Conservation (phyloP, 2,113 vertebrate species). For the Ascaphus truei region DNA sequence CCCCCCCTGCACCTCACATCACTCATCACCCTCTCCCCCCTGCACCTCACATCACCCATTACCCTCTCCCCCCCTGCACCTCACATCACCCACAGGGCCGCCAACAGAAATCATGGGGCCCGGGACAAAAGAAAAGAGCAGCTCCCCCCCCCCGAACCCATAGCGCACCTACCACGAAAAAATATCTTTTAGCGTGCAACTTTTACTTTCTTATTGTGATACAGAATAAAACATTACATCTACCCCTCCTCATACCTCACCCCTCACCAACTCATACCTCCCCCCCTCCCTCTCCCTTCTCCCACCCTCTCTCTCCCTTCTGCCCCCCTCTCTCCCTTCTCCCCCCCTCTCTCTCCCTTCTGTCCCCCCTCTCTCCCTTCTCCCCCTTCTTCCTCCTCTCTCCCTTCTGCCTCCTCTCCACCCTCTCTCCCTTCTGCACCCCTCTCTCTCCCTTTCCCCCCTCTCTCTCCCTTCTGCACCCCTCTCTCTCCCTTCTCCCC, state of each 20-base stretch:
- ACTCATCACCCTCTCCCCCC: too few relatives aligned
- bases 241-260: background rate
- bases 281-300: background rate
- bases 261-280: background rate
- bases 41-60: too few relatives aligned
- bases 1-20: too few relatives aligned
- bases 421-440: background rate
- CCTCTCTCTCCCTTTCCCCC: background rate
- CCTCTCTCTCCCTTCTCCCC: background rate
- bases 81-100: too few relatives aligned
- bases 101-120: too few relatives aligned
- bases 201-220: too few relatives aligned
- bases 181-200: too few relatives aligned
- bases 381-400: background rate
- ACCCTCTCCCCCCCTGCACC: too few relatives aligned
- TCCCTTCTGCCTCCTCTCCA: background rate
- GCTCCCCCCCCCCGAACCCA: too few relatives aligned
- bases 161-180: too few relatives aligned
- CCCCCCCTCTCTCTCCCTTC: background rate
- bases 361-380: background rate
- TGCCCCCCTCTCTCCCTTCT: background rate
- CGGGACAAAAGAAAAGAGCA: too few relatives aligned
- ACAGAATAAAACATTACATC: too few relatives aligned
- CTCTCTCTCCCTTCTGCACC: background rate
- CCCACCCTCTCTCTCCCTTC: background rate